Evolutionary conservation across 2,113 vertebrate species (phyloP).

Genomic region (Phrynocephalus versicolor): DNA sequence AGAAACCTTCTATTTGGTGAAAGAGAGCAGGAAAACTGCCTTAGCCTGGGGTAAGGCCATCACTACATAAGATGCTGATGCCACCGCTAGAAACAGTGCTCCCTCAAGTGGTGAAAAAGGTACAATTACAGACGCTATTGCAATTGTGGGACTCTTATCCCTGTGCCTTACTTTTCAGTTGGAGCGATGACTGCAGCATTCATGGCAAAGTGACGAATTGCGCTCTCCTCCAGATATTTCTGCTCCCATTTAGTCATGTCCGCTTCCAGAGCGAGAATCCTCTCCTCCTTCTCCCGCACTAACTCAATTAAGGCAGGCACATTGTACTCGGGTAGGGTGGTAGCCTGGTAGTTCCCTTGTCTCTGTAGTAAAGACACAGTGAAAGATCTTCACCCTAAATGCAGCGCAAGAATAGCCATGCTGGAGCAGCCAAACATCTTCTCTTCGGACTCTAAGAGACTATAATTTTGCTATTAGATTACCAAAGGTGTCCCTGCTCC

Average conservation of each 20-base stretch:
- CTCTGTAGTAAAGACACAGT: conserved; percentile 65
- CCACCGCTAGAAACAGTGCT: too few species aligned
- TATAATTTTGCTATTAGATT: background rate
- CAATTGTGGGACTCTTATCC: too few species aligned
- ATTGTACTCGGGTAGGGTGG: conserved; percentile 71
- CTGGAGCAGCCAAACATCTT: background rate
- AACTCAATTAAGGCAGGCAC: conserved; percentile 83
- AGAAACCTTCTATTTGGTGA: background rate
- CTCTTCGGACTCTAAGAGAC: background rate
- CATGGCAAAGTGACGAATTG: conserved; percentile 87
- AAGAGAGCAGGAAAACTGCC: background rate
- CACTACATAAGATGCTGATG: too few species aligned
- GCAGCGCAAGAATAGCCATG: background rate
- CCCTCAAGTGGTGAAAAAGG: too few species aligned
- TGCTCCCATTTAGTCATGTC: conserved; percentile 91
- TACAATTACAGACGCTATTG: too few species aligned
- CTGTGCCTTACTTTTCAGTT: conserved; percentile 74
- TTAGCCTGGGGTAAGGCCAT: background rate
- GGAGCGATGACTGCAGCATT: conserved; percentile 76
- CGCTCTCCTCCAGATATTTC: conserved; percentile 87
- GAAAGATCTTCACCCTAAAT: background rate
- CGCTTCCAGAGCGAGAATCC: conserved; percentile 84
- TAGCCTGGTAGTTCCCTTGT: conserved; percentile 71
- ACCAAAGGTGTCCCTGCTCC: too few species aligned
- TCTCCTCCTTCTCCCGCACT: conserved; percentile 86